Evolutionary conservation across 2,113 vertebrate genomes (phyloP), one percentile per base, ranked within the genome.

Genomic region (Podilymbus podiceps): DNA sequence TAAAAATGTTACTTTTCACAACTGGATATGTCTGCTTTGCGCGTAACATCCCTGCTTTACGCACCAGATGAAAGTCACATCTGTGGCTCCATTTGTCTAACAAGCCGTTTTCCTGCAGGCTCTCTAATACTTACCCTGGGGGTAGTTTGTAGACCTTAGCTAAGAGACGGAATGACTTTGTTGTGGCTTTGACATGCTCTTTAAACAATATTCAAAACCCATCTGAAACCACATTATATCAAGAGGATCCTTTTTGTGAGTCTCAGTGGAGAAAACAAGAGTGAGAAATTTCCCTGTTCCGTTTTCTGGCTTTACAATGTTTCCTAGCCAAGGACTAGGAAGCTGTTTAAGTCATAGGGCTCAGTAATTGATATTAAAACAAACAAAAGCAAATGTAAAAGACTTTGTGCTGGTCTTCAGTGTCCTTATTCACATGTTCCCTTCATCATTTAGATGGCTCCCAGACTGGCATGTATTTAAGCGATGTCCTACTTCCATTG

Each of bases 41-140:
- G 6, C 63, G 42, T 71, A 50, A 77, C 49, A 47, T 72, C 86
- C 52, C 52, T 88, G 80, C 78, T 92, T 86, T 59, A 67, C 50
- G 53, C 56, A 71, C 50, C 83, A 94, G 77, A 95, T 95, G 81
- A 94, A 97, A 96, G 91, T 73, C 88, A 88, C 83, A 67, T 85
- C 90, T 89, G 66, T 82, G 85, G 44, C 88, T 93, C 75, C 77
- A 40, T 96, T 96, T 95, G 75, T 94, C 71, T 93, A 84, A 94
- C 66, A 63, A 92, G 50, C 42, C 28, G 35, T 77, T 93, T 95
- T 96, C 81, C 81, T 93, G 24, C 71, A 85, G 55, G 49, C 71
- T 73, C 46, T 91, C 67, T 84, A 75, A 77, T 75, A 71, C 60
- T 63, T 85, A 66, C 56, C 78, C 95, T 76, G 58, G 30, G 56